Conservation (phyloP, 2,888 invertebrate species). For the Drosophila monieri region DNA sequence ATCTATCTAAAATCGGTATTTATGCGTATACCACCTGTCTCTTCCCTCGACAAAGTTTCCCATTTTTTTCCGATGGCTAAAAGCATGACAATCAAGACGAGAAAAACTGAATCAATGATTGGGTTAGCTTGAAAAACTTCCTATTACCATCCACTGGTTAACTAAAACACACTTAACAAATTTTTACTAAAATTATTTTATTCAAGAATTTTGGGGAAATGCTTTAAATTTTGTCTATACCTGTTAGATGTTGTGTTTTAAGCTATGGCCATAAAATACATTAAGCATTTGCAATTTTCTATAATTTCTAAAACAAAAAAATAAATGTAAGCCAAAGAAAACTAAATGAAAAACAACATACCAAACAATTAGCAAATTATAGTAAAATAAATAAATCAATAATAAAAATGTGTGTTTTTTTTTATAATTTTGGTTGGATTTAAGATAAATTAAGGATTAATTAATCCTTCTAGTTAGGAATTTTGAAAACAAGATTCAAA, state of each 20-base stretch:
- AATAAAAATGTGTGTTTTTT: conserved; percentile 20
- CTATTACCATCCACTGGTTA: conserved; percentile 38
- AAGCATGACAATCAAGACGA: conserved; percentile 73
- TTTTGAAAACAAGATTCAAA: neutral
- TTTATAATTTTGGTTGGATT: neutral
- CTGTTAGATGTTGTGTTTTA: conserved; percentile 62
- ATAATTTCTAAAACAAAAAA: conserved; percentile 43
- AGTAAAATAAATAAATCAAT: conserved; percentile 47
- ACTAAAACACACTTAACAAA: conserved; percentile 23
- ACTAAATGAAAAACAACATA: conserved; percentile 18
- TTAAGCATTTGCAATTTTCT: conserved; percentile 52
- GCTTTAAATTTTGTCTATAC: conserved; percentile 36
- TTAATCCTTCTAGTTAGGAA: neutral
- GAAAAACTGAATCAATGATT: conserved; percentile 49
- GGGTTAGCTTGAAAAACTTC: conserved; percentile 30
- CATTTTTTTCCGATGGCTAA: conserved; percentile 58
- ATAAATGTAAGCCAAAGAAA: conserved; percentile 3
- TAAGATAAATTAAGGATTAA: neutral
- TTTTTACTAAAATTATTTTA: conserved; percentile 7
- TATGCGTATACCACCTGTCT: conserved; percentile 10
- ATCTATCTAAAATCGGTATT: conserved; percentile 7
- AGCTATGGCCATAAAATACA: conserved; percentile 38
- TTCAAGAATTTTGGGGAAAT: conserved; percentile 33
- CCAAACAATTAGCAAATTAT: conserved; percentile 56
- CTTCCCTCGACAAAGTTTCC: conserved; percentile 6